Conservation (phyloP, 37 sponge, comb jelly and placozoan genomes). For the Diacarnus erythraeanus region DNA sequence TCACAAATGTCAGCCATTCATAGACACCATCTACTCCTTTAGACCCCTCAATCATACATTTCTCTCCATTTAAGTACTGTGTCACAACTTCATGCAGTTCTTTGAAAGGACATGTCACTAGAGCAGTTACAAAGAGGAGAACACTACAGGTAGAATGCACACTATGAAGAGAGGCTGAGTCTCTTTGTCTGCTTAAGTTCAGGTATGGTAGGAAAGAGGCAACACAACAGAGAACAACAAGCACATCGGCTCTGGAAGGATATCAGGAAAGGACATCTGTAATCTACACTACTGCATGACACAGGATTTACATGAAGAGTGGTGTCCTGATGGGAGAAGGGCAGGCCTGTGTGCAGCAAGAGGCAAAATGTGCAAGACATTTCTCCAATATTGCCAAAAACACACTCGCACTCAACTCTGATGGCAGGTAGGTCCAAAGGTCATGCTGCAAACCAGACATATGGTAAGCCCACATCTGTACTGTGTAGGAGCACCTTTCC, state of each 20-base stretch:
- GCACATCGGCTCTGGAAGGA: slow-evolving; percentile 20
- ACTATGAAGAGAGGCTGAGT: neutral
- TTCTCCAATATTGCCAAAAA: slow-evolving; percentile 6
- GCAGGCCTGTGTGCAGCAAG: slow-evolving; percentile 17
- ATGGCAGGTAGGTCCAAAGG: slow-evolving; percentile 21
- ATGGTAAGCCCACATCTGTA: slow-evolving; percentile 71
- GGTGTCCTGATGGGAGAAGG: neutral
- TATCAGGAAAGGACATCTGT: neutral
- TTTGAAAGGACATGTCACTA: neutral
- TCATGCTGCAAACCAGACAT: slow-evolving; percentile 36
- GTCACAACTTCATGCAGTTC: neutral
- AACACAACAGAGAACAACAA: neutral
- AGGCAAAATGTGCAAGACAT: slow-evolving; percentile 21
- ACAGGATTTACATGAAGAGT: neutral
- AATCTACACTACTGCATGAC: no score
- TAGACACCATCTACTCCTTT: no score
- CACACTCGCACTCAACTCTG: neutral
- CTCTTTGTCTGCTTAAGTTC: neutral
- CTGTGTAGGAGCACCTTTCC: slow-evolving; percentile 50
- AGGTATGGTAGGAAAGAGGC: neutral
- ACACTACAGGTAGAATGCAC: neutral
- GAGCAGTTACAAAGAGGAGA: neutral
- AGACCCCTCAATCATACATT: neutral
- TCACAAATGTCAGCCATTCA: neutral
- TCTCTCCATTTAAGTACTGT: neutral